A percentile compares a stretch with the other conserved stretches of the same genome.
phyloP scores from a whole-genome alignment of 1,140 invertebrate genomes.

The Amphibalanus amphitrite region DNA sequence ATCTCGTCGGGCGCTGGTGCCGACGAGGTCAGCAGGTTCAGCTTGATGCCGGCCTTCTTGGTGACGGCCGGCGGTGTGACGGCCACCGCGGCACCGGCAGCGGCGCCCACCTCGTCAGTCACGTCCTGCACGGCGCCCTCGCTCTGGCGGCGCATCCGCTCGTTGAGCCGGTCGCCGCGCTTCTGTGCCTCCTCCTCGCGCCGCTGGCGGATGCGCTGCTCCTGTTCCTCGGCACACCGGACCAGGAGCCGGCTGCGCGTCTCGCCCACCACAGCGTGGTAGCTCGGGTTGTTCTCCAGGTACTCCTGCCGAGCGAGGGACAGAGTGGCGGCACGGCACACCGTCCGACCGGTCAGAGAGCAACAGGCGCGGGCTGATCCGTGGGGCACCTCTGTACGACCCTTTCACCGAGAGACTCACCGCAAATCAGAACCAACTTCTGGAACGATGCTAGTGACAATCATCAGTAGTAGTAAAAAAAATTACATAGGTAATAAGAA shows the following conservation, averaged over 20 bases:
- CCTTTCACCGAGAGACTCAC: too few relatives aligned
- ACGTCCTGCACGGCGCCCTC: not conserved
- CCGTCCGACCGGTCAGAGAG: too few relatives aligned
- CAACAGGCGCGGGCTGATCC: too few relatives aligned
- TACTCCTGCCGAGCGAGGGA: not conserved
- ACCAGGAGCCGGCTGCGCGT: not conserved
- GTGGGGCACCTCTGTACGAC: too few relatives aligned
- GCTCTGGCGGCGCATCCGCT: not conserved
- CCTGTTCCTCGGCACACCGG: not conserved
- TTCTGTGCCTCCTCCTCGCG: not conserved
- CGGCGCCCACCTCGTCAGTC: not conserved
- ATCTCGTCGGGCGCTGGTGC: not conserved
- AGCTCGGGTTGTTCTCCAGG: not conserved
- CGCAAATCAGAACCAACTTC: too few relatives aligned
- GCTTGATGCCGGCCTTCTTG: not conserved
- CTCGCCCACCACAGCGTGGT: not conserved
- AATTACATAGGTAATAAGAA: too few relatives aligned
- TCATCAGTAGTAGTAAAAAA: too few relatives aligned
- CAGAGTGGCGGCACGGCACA: too few relatives aligned
- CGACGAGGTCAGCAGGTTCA: not conserved
- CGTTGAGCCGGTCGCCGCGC: constrained; percentile 3
- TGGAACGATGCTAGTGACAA: too few relatives aligned
- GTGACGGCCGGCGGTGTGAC: not conserved
- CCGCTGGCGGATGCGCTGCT: not conserved
- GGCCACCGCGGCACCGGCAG: too few relatives aligned